phyloP scores from a whole-genome alignment of 64 coral and sea anemone species.

The Stylophora pistillata region DNA sequence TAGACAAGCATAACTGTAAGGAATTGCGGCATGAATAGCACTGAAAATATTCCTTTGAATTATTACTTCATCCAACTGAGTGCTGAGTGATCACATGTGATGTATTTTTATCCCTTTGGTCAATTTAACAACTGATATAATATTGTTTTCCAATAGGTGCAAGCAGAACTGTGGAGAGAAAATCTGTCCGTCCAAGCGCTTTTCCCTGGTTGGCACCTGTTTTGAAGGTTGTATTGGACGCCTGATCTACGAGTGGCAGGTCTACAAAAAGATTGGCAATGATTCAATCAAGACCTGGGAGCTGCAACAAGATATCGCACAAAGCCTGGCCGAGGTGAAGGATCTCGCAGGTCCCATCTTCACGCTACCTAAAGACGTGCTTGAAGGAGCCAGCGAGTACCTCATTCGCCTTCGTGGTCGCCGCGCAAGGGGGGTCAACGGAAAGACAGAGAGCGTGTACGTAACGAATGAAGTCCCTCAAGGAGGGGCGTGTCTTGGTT shows the following conservation, averaged over 20 bases:
- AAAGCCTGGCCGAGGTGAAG: neutral
- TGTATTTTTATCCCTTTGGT: too few relatives aligned
- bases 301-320: neutral
- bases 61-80: too few relatives aligned
- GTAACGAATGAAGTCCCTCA: constrained; percentile 5
- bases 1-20: too few relatives aligned
- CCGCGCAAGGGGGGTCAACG: neutral
- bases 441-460: constrained; percentile 27
- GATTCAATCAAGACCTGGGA: constrained; percentile 6
- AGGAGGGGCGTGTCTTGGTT: neutral
- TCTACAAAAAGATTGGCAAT: constrained; percentile 10
- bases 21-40: too few relatives aligned
- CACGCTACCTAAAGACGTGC: constrained; percentile 1
- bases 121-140: neutral
- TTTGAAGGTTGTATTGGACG: constrained; percentile 25
- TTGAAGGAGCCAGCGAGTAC: neutral
- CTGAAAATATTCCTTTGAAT: too few relatives aligned
- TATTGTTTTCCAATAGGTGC: constrained; percentile 10
- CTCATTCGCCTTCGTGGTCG: neutral
- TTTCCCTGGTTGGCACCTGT: constrained; percentile 25
- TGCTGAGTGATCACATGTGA: neutral
- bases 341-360: neutral
- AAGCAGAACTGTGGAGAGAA: constrained; percentile 33
- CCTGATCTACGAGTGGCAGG: constrained; percentile 25
- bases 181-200: constrained; percentile 25